These are phyloP conservation scores for Cosmopolites sordidus DNA, from an alignment of 2,888 invertebrate genomes.

Conservation along the genomic window DNA sequence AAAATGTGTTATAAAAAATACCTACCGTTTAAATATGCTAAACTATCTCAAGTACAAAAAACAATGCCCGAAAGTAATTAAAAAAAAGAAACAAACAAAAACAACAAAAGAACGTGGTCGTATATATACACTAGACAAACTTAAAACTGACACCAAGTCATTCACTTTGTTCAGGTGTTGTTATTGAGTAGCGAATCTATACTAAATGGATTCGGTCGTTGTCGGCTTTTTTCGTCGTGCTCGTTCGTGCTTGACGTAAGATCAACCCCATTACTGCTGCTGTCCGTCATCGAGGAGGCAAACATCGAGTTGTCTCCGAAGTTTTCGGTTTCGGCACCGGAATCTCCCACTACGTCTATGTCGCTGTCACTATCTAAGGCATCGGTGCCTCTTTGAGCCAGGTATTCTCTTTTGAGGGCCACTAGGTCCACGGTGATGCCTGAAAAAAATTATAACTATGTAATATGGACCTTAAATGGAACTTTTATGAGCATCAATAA, in stretches of 20 bases:
- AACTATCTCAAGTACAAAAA: neutral
- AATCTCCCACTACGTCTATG: slow-evolving; percentile 82
- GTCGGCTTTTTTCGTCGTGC: slow-evolving; percentile 50
- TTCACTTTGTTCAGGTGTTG: slow-evolving; percentile 17
- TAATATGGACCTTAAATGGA: no score
- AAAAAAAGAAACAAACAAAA: no score
- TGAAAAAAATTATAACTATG: slow-evolving; percentile 19
- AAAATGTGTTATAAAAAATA: no score
- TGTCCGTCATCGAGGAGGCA: slow-evolving; percentile 37
- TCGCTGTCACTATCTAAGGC: slow-evolving; percentile 59
- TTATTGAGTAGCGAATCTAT: slow-evolving; percentile 82
- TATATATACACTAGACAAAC: no score
- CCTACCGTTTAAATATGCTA: no score
- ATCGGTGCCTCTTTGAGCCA: slow-evolving; percentile 68
- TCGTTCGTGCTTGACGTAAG: slow-evolving; percentile 49
- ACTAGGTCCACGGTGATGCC: slow-evolving; percentile 83
- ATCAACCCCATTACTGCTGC: slow-evolving; percentile 43
- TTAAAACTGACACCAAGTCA: no score
- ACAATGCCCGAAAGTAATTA: slow-evolving; percentile 14
- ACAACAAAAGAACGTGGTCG: no score
- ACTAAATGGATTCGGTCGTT: slow-evolving; percentile 78
- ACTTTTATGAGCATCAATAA: no score
- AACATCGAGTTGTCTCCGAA: slow-evolving; percentile 49
- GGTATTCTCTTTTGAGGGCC: slow-evolving; percentile 78
- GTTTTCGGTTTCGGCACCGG: slow-evolving; percentile 68